These are phyloP conservation scores for Sclerodermus sp. DNA, from an alignment of 2,888 invertebrate species.

Conservation along the genomic window DNA sequence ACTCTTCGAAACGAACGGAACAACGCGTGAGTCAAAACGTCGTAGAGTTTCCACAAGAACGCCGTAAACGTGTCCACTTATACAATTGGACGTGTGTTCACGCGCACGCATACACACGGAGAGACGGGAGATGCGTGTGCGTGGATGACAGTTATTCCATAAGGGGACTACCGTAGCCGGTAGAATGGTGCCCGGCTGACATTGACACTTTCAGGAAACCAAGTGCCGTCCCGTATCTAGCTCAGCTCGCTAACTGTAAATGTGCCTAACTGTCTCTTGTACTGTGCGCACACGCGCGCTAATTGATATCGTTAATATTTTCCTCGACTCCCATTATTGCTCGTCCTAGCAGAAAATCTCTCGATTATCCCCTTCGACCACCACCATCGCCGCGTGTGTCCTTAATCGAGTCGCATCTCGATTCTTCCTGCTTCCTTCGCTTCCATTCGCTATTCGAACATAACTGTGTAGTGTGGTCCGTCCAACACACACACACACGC, in stretches of 20 bases:
- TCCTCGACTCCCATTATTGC: too few species aligned
- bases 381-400: not conserved
- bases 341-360: too few species aligned
- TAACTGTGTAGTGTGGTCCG: too few species aligned
- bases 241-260: constrained; percentile 20
- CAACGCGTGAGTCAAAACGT: constrained; percentile 7
- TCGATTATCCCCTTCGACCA: not conserved
- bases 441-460: too few species aligned
- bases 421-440: too few species aligned
- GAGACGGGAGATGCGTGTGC: not conserved
- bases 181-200: constrained; percentile 4
- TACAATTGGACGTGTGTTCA: not conserved
- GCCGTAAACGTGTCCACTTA: too few species aligned
- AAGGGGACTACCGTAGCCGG: not conserved
- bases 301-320: too few species aligned
- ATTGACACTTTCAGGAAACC: constrained; percentile 14
- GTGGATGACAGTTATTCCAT: constrained; percentile 18
- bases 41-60: not conserved
- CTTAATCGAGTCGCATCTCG: too few species aligned
- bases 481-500: too few species aligned
- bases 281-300: too few species aligned
- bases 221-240: not conserved
- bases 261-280: not conserved
- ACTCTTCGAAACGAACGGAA: constrained; percentile 6
- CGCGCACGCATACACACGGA: not conserved